Base-by-base conservation (phyloP, 2,888 invertebrate species). In the Limnephilus auricula region DNA sequence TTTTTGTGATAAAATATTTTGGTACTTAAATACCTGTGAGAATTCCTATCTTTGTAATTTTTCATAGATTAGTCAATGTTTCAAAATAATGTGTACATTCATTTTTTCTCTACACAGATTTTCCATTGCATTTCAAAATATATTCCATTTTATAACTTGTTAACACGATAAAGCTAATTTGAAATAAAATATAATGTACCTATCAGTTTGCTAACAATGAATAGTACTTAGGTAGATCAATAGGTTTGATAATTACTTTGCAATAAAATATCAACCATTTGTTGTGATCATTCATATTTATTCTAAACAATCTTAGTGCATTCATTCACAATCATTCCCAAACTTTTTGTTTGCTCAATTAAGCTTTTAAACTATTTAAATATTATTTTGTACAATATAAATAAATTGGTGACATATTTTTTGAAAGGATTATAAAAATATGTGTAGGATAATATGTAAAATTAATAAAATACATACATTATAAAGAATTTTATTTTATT, bases 251-350 rank as follows among this genome's bases (percentile, higher is more conserved):
- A 50, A 50, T 18, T 50, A 25, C 34, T 79, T 79, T 18, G 32
- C 80, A 80, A 80, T 80, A 80, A 80, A 80, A 31, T 80, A 80
- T 15, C 80, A 80, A 32, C 13, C 80, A 80, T 31, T 65, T 18
- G 18, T 65, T 65, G 50, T 65, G 50, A 65, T 25, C 50, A 40
- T 50, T 50, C 13, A 65, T 65, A 25, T 45, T 45, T 45, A 45
- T 65, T 65, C 18, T 18, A 65, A 65, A 25, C 50, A 6, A 65
- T 45, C 18, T 25, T 18, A 65, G 50, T 65, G 50, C 84, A 86
- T 87, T n/a, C 25, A 65, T 65, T 65, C 18, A 25, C 79, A 85
- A 84, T 90, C 90, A 92, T 92, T 92, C 92, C 92, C 90, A 91
- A 91, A 91, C 50, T 91, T 90, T 91, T 90, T 79, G 65, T 37